Evolutionary conservation across 2,888 invertebrate genomes (phyloP), one percentile per base, ranked within the genome.

Genomic region (Megastigmus dorsalis): DNA sequence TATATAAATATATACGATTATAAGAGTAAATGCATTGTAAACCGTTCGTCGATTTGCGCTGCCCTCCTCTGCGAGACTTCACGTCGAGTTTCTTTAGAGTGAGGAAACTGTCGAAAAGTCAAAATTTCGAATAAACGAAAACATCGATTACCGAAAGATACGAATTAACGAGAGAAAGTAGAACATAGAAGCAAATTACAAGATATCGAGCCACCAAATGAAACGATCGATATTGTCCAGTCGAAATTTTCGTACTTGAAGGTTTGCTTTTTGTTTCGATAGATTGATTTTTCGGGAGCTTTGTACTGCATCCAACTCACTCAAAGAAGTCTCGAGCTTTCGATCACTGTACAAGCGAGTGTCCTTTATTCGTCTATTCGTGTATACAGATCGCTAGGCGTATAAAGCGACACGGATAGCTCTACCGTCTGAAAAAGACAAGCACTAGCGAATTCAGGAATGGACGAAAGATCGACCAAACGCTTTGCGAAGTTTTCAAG

Each of bases 11-110:
- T 60, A 59, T 66, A 59, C 50, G 50, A 75, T 77, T 77, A 66
- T 69, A 18, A 75, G 62, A 70, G 50, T 73, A 70, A 76, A 65
- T 2, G 76, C 70, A 77, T 77, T 76, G 3, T 73, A 74, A 77
- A 77, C 76, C 77, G 76, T 77, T 76, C 45, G 30, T 15, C 50
- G 41, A 55, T 36, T 20, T 9, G 33, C 48, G 50, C 15, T n/a
- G 23, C 65, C 68, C 54, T 59, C 36, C 36, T 60, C 38, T 45
- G 38, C 45, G 48, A 62, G 62, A 73, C 54, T 36, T 71, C 36
- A 55, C 15, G 30, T 18, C 65, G 38, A 48, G 30, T 9, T 73
- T 66, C 28, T 36, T 30, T 30, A 38, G 52, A 66, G 60, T 66
- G 59, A 48, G 59, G 13, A n/a, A 52, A 28, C 20, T 52, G 26